Base-by-base conservation (phyloP, 92 coral and sea anemone species). In the Phenganax subtilis region DNA sequence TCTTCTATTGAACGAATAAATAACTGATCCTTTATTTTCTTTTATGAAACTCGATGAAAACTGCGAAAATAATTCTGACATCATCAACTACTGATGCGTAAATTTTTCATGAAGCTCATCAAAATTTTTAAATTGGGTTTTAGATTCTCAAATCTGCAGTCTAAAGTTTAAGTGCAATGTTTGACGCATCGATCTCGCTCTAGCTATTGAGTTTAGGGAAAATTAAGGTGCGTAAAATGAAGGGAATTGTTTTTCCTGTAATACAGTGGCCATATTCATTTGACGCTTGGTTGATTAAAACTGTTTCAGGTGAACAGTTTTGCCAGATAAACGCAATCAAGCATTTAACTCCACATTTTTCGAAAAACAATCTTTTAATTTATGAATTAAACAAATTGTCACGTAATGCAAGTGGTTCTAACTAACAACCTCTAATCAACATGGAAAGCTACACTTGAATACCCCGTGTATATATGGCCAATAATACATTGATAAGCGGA, bases 231-330 rank as follows among this genome's bases (percentile, higher is more conserved):
- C 11, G 54, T 12, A 57, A n/a, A 29, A 25, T 57, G 10, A 8
- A 30, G 28, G 47, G 47, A 20, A 20, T 20, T 20, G 12, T 56
- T 31, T 76, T 55, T 53, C 37, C 30, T 51, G 59, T 0, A 15
- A 11, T 58, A 11, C 51, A 0, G 25, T 57, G 9, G 15, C 15
- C 16, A 17, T 57, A 17, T 31, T 44, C 4, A 6, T 51, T 52
- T 1, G 66, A 76, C 81, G 81, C 81, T 76, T 52, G 55, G 31
- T 76, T 76, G 81, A 14, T 2, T 25, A 55, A 20, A 29, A 58
- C 53, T 57, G 70, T 57, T 59, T 55, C 81, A 76, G 17, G 53
- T 59, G 81, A 57, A 20, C 70, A 52, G 28, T 30, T 75, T 76
- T 55, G 14, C 11, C 51, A 9, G 69, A 57, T 37, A 60, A 59